Conservation (phyloP, 2,888 invertebrate species). For the Diogma glabrata region DNA sequence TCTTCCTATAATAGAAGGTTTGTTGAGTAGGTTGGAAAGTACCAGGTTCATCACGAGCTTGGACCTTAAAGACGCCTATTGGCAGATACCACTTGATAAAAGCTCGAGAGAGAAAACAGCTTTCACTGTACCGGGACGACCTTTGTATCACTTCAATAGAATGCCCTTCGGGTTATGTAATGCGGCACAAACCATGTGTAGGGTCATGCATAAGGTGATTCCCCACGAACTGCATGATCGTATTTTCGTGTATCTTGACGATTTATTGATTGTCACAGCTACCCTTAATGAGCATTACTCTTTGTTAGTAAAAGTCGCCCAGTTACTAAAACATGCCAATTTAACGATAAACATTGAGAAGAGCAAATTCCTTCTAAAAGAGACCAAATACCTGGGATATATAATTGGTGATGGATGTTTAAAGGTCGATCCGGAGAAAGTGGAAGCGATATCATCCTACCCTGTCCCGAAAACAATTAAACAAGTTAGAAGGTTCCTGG, state of each 20-base stretch:
- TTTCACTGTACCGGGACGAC: constrained; percentile 10
- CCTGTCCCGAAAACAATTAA: constrained; percentile 1
- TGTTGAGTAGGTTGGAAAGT: constrained; percentile 19
- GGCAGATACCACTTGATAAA: constrained; percentile 16
- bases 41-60: constrained; percentile 22
- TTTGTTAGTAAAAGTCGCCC: neutral
- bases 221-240: too few relatives aligned
- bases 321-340: neutral
- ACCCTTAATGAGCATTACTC: neutral
- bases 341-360: constrained; percentile 10
- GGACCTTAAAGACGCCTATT: constrained; percentile 21
- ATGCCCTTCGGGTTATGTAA: constrained; percentile 20
- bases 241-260: constrained; percentile 12
- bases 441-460: neutral
- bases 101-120: constrained; percentile 20
- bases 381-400: constrained; percentile 11
- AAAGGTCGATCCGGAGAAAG: constrained; percentile 3
- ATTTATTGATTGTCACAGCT: neutral
- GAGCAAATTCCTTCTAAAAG: constrained; percentile 3
- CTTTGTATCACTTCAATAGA: constrained; percentile 17
- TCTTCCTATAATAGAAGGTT: constrained; percentile 19
- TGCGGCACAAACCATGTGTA: constrained; percentile 16
- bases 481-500: neutral
- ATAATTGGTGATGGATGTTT: constrained; percentile 1
- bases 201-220: constrained; percentile 20